Conservation (phyloP, 1,140 invertebrate species). For the Drosophila littoralis region DNA sequence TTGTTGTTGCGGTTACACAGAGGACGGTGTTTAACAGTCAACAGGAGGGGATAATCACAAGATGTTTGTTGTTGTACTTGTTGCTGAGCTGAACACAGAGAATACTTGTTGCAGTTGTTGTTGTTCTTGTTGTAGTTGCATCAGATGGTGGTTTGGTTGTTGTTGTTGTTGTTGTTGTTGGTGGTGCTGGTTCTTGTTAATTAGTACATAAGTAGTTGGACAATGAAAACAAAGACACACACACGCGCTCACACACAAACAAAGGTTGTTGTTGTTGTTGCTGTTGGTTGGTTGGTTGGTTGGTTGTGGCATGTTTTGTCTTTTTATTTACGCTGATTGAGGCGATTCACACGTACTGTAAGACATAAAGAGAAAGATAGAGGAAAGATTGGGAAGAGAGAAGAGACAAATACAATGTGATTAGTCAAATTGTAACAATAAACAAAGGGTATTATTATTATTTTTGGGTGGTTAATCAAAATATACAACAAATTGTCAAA, state of each 20-base stretch:
- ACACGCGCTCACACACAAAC: conserved; percentile 47
- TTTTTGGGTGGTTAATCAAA: conserved; percentile 36
- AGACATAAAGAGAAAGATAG: conserved; percentile 63
- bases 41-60: conserved; percentile 24
- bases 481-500: conserved; percentile 51
- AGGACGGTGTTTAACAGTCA: conserved; percentile 20
- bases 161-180: conserved; percentile 16
- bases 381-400: conserved; percentile 41
- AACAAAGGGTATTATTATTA: conserved; percentile 36
- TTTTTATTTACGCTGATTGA: conserved; percentile 85
- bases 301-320: conserved; percentile 50
- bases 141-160: conserved; percentile 22
- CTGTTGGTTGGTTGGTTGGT: conserved; percentile 46
- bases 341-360: conserved; percentile 84
- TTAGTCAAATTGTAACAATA: conserved; percentile 63
- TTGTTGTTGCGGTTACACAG: conserved; percentile 27
- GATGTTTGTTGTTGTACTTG: conserved; percentile 14
- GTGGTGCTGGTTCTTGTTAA: conserved; percentile 58
- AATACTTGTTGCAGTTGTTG: conserved; percentile 13
- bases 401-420: conserved; percentile 67
- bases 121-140: conserved; percentile 22
- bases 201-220: conserved; percentile 55
- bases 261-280: conserved; percentile 54
- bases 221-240: conserved; percentile 47
- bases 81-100: conserved; percentile 32